Evolutionary conservation across 2,113 vertebrate species (phyloP).

Genomic region (Antechinus stuartii): DNA sequence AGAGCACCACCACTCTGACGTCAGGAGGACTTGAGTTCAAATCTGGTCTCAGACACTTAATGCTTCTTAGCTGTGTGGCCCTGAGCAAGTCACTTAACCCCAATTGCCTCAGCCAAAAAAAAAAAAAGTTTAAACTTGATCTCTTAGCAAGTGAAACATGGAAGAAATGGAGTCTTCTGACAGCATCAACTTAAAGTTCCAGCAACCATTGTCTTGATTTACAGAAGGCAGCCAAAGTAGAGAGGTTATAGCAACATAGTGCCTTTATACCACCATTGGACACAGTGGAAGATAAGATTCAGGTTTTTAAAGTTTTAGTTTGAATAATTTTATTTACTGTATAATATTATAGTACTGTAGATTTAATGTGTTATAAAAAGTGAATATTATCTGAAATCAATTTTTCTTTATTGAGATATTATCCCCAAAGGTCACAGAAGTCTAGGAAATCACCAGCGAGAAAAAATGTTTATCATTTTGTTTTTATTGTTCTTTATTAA

Average conservation of each 20-base stretch:
- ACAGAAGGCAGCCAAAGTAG: background rate
- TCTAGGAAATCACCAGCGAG: background rate
- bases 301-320: background rate
- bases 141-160: background rate
- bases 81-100: too few relatives aligned
- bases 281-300: background rate
- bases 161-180: background rate
- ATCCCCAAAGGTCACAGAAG: background rate
- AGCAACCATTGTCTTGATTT: background rate
- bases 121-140: background rate
- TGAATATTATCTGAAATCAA: background rate
- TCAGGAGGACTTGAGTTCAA: too few relatives aligned
- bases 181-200: background rate
- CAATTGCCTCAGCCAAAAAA: too few relatives aligned
- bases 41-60: too few relatives aligned
- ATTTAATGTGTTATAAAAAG: background rate
- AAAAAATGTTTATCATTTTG: background rate
- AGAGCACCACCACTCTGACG: too few relatives aligned
- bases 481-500: background rate
- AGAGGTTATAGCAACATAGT: background rate
- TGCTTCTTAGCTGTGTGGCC: too few relatives aligned
- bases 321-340: background rate
- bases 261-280: background rate
- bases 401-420: background rate
- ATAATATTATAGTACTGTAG: background rate